These are phyloP conservation scores for Lasioglossum vierecki DNA, from an alignment of 2,888 invertebrate genomes.

Conservation along the genomic window DNA sequence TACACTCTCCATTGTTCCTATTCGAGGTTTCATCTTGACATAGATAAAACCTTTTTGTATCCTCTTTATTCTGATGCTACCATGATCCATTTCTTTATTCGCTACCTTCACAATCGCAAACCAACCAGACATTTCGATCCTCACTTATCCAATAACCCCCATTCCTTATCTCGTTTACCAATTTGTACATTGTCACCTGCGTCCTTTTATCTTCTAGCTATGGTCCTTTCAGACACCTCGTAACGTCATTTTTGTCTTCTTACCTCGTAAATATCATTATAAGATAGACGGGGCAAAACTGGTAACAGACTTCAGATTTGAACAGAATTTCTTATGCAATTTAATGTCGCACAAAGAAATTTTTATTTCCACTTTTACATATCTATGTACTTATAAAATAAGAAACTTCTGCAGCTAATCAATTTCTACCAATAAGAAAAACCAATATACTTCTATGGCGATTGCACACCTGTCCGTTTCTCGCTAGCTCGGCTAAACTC, in stretches of 20 bases:
- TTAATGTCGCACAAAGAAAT: too few relatives aligned
- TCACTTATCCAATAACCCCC: background rate
- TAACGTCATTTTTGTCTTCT: background rate
- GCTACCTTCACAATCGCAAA: background rate
- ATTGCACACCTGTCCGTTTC: too few relatives aligned
- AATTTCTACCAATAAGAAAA: too few relatives aligned
- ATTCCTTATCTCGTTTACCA: background rate
- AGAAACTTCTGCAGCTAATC: too few relatives aligned
- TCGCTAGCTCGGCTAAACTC: too few relatives aligned
- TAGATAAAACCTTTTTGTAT: background rate
- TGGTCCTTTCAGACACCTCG: background rate
- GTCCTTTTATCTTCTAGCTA: background rate
- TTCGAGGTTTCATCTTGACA: background rate
- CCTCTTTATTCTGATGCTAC: background rate
- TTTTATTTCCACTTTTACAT: too few relatives aligned
- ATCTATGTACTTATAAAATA: too few relatives aligned
- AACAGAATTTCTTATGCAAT: background rate
- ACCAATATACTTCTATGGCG: too few relatives aligned
- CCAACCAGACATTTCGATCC: conserved; percentile 2
- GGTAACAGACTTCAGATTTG: background rate
- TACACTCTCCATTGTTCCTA: background rate
- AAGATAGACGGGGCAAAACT: background rate
- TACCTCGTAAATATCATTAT: background rate
- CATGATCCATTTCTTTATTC: background rate
- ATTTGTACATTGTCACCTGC: background rate